Evolutionary conservation across 2,113 vertebrate genomes (phyloP).

Genomic region (Oncorhynchus nerka): DNA sequence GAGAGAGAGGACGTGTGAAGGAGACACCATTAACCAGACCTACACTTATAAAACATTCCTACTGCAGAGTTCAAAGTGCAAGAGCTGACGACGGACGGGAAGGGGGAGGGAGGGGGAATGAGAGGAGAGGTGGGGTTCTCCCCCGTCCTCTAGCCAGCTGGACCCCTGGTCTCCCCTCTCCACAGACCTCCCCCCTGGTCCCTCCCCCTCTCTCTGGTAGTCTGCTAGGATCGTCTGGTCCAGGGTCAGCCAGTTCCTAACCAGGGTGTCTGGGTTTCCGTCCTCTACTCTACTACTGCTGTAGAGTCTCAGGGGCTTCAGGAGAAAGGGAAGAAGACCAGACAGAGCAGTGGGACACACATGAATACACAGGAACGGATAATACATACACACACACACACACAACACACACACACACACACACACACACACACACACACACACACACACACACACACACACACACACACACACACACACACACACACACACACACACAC

Average conservation of each 20-base stretch:
- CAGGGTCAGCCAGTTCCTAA: slow-evolving; percentile 64
- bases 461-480: background rate
- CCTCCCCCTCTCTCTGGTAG: slow-evolving; percentile 25
- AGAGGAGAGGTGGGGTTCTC: slow-evolving; percentile 33
- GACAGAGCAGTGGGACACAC: slow-evolving; percentile 45
- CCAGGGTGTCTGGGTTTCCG: slow-evolving; percentile 9
- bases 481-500: no score
- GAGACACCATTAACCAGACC: background rate
- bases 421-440: slow-evolving; percentile 26
- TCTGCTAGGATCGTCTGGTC: slow-evolving; percentile 21
- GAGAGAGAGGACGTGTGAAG: background rate
- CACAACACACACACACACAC: slow-evolving; percentile 8
- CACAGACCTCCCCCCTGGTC: slow-evolving; percentile 17
- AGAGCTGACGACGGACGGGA: slow-evolving; percentile 42
- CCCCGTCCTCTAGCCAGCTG: slow-evolving; percentile 59
- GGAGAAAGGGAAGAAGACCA: slow-evolving; percentile 47
- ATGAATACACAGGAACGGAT: background rate
- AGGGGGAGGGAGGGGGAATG: background rate
- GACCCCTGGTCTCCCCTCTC: slow-evolving; percentile 36
- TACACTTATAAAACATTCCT: slow-evolving; percentile 1
- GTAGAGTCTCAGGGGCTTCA: slow-evolving; percentile 40
- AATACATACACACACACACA: background rate
- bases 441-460: background rate
- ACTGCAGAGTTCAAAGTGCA: slow-evolving; percentile 59
- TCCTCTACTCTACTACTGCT: background rate